Evolutionary conservation across 2,888 invertebrate genomes (phyloP), one percentile per base, ranked within the genome.

Genomic region (Phyllotreta striolata): DNA sequence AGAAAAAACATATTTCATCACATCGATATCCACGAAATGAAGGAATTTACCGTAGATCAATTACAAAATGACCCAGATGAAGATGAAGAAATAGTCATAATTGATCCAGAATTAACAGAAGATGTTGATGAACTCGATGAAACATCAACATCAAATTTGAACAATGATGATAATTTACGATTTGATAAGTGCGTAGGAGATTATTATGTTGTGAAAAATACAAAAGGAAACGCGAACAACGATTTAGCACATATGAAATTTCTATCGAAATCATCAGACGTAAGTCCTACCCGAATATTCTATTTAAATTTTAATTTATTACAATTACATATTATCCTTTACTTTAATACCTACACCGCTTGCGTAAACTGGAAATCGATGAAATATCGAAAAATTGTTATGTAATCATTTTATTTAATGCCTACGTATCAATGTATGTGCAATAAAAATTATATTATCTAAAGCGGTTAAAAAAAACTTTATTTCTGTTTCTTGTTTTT

Each of bases 201-300:
- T 49, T 4, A 24, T 24, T 9, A 46, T 46, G 3, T 46, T 8
- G 9, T 13, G 46, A 14, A 54, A 35, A 54, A 1, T 8, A 51
- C 24, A n/a, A 49, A 39, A 10, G 24, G 49, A 1, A 5, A 49
- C 9, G 6, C 35, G 8, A 40, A 62, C 8, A 55, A 38, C 9
- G 43, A 63, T 56, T 49, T 66, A 41, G 24, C 57, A 37, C 46
- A 43, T 13, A 60, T 60, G 56, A 66, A 63, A 38, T 39, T 51
- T 3, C 12, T 57, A 6, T 66, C 66, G 0, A 66, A 63, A 60
- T 66, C 66, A 8, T 56, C 63, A 1, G 63, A 51, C 34, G 66
- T 66, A 57, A 66, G 66, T 63, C 24, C 24, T 24, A 24, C 24
- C 24, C 4, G 4, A 3, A 4, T 4, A 24, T 24, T 24, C 24